Base-by-base conservation (phyloP, 2,888 invertebrate genomes). In the Stictocephala bisonia region DNA sequence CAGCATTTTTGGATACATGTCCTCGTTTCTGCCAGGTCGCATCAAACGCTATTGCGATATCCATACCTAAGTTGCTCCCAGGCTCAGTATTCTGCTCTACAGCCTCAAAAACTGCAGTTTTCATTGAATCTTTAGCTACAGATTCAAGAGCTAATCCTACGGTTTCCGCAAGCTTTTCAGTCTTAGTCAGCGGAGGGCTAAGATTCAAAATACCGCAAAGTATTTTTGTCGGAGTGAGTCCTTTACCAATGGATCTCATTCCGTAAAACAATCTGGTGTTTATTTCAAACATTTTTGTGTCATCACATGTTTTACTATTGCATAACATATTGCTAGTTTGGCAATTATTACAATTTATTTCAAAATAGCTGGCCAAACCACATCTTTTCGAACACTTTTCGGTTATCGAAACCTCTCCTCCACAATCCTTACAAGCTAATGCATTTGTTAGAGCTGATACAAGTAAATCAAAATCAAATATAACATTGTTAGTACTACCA, bases 191-290 rank as follows among this genome's bases (percentile, higher is more conserved):
- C 20, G 56, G 24, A 56, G 26, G 56, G 26, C 56, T 26, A 15
- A 56, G 15, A 56, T 31, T 58, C 31, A 58, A 15, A 20, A 56
- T 56, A 24, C 24, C 56, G 11, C 56, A 56, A 15, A 58, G 15
- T 13, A 29, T n/a, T 31, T 58, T 58, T 58, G 29, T 6, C 13
- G n/a, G 29, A 18, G 27, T 29, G n/a, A 29, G 29, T 58, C 58
- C 58, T 31, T 29, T 58, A 26, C 58, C 58, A 18, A 58, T 58
- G 31, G 29, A 58, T 29, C 58, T 58, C 58, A 58, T 26, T 3
- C 29, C 58, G n/a, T 58, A 58, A n/a, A 31, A 58, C 31, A 58
- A 20, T 58, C 58, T 58, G 1, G n/a, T 29, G 2, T 58, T 26
- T 31, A 58, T 58, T 15, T 58, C 56, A 31, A 58, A 58, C 13